Base-by-base conservation (phyloP, 35 echinoderm and acorn worm genomes). In the Nesometra sesokonis region DNA sequence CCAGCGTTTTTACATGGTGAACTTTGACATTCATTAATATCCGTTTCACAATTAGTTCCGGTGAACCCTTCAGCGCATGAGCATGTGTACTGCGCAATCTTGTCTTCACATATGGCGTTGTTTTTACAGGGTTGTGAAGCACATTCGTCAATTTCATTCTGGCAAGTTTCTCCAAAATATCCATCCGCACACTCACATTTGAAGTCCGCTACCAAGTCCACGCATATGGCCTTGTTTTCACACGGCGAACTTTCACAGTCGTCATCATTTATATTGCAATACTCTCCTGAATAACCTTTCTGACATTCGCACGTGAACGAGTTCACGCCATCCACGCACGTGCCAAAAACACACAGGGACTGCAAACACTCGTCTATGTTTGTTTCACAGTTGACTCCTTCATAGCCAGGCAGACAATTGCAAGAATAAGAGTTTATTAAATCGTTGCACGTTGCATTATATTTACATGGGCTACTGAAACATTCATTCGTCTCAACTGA, bases 401-500 rank as follows among this genome's bases (percentile, higher is more conserved):
- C 23, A 29, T 83, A 83, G 3, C 84, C 84, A 19, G 78, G 80
- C n/a, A 39, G 67, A 78, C 88, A 93, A 32, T 76, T 32, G 33
- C 92, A 93, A 5, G 31, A 15, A 38, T 84, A 93, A 0, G 31
- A 34, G 23, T 87, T 84, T 0, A 84, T 31, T 0, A 85, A 13
- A 76, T 87, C 77, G 8, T 17, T 36, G 81, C 89, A 91, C 15
- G 82, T 83, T 11, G 86, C 86, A 35, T 86, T 39, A 86, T 91
- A 89, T 29, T 33, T 35, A 91, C 93, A 95, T 5, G 93, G 93
- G 52, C 30, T 46, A 67, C 77, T 83, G 7, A 78, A 77, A 82
- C 93, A 95, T 39, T 89, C 86, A 35, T 95, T 87, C 27, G 79
- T 86, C 36, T 91, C 38, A 3, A 32, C 36, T 78, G 84, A 85